Conservation (phyloP, 2,888 invertebrate species). For the Argyresthia goedartella region DNA sequence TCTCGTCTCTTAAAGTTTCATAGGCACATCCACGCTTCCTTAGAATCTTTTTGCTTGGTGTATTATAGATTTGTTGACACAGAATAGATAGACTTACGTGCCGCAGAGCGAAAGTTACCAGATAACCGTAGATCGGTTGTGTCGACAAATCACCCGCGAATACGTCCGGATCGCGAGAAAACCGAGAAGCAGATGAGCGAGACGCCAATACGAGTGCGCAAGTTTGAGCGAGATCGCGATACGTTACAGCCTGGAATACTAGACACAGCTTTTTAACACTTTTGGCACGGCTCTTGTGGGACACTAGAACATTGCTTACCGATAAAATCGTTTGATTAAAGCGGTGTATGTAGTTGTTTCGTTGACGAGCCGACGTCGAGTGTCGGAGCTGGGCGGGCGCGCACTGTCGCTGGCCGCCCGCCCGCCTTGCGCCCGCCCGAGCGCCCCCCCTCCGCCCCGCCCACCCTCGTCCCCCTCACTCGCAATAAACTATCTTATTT, state of each 20-base stretch:
- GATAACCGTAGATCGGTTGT: conserved; percentile 27
- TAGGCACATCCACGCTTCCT: too few relatives aligned
- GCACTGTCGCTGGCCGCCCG: conserved; percentile 46
- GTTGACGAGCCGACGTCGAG: conserved; percentile 71
- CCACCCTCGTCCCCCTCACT: neutral
- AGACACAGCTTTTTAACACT: conserved; percentile 29
- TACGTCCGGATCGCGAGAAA: conserved; percentile 26
- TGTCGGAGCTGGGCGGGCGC: conserved; percentile 67
- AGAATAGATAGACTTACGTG: conserved; percentile 38
- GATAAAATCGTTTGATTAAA: conserved; percentile 54
- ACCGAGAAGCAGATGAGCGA: conserved; percentile 24
- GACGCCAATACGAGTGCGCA: conserved; percentile 43
- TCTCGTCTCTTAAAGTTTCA: too few relatives aligned
- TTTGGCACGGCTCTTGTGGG: conserved; percentile 37
- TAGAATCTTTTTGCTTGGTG: neutral
- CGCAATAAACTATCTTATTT: conserved; percentile 3
- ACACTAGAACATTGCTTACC: conserved; percentile 58
- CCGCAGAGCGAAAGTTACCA: conserved; percentile 39
- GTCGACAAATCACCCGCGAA: conserved; percentile 45
- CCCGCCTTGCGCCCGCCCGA: conserved; percentile 11
- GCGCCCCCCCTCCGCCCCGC: neutral
- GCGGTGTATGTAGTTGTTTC: conserved; percentile 55
- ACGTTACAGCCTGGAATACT: conserved; percentile 22
- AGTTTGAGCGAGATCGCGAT: conserved; percentile 37
- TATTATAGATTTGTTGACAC: neutral